phyloP scores from a whole-genome alignment of 2,888 invertebrate genomes.

The Spilarctia lutea region DNA sequence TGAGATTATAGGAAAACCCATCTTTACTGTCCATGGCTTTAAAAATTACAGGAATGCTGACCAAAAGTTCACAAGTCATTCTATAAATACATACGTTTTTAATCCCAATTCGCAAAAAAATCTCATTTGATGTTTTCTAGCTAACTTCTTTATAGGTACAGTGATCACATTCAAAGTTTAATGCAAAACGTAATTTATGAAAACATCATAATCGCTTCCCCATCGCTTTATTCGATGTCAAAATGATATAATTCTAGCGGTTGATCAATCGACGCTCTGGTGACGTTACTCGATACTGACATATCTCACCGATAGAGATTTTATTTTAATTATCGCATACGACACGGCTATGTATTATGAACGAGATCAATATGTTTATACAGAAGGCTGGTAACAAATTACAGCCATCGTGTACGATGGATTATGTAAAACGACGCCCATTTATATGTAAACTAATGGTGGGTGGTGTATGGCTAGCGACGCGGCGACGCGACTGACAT shows the following conservation, averaged over 20 bases:
- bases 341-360: conserved; percentile 72
- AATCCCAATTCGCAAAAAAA: neutral
- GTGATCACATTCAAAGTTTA: neutral
- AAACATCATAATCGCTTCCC: conserved; percentile 9
- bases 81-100: neutral
- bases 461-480: conserved; percentile 68
- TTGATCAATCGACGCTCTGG: conserved; percentile 48
- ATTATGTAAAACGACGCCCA: conserved; percentile 85
- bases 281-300: conserved; percentile 49
- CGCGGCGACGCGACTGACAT: conserved; percentile 45
- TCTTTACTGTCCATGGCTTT: too few relatives aligned
- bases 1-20: too few relatives aligned
- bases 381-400: conserved; percentile 84
- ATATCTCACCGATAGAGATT: conserved; percentile 50
- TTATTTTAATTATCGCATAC: conserved; percentile 56
- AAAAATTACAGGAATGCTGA: neutral
- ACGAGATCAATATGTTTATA: conserved; percentile 83
- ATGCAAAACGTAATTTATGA: neutral
- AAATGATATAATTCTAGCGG: conserved; percentile 46
- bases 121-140: neutral
- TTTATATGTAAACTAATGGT: conserved; percentile 85
- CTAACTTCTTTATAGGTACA: neutral
- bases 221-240: conserved; percentile 29
- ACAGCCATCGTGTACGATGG: conserved; percentile 78
- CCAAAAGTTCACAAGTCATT: neutral